Base-by-base conservation (phyloP, 1,140 invertebrate genomes). In the Lamellibrachia luymesi region DNA sequence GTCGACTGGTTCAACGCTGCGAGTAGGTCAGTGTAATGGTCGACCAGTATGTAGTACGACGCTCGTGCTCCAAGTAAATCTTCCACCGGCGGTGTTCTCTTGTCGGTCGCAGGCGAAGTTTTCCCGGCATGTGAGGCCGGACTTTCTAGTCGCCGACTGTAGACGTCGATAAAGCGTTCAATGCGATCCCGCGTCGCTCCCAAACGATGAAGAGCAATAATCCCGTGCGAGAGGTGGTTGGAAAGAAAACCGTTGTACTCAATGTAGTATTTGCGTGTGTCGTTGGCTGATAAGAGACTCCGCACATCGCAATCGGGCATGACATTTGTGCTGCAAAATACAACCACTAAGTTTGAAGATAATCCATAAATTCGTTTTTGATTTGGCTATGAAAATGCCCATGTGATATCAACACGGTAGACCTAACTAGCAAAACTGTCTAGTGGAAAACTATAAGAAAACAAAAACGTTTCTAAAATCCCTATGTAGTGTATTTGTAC, bases 181-280 rank as follows among this genome's bases (percentile, higher is more conserved):
- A 93, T 50, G 49, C 90, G 52, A 10, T 50, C 56, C 27, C 27
- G 4, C 89, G 50, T 27, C 51, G 93, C 93, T 49, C 93, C 93
- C 50, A 93, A 17, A 50, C 93, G 93, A 50, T 13, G 17, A 25
- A 93, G 51, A 5, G 93, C 93, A 17, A 93, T 90, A 7, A 93
- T 90, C 13, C 90, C 93, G 51, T 93, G 93, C 6, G 90, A 52
- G 2, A 93, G 2, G 93, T 93, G 93, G 38, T 93, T 93, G 25
- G 51, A 50, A 50, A 93, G 93, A 27, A 51, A 93, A 27, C 93
- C 93, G 2, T 51, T n/a, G 90, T 93, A 93, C 13, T 92, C 93
- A 22, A 93, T 93, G 93, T 91, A 93, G 90, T 50, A 93, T 56
- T 89, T 92, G 13, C 50, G 2, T 51, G 93, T 93, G 2, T 5